These are phyloP conservation scores for Coecobrya sp. DNA, from an alignment of 2,888 invertebrate species.

Conservation along the genomic window DNA sequence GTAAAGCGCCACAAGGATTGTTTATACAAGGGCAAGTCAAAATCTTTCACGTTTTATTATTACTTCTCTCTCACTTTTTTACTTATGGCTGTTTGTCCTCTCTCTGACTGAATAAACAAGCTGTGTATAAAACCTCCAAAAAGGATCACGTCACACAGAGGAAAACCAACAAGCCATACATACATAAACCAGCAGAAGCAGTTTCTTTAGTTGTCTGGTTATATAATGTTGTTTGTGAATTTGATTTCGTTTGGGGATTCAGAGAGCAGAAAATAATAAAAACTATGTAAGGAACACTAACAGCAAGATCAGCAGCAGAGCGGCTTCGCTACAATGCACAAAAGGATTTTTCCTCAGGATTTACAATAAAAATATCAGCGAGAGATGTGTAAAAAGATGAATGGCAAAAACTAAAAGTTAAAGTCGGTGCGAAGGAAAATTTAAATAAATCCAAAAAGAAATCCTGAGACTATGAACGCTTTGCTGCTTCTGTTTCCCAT, in stretches of 20 bases:
- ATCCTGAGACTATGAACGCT: not conserved
- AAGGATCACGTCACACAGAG: not conserved
- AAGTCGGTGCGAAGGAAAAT: not conserved
- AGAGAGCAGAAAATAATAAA: not conserved
- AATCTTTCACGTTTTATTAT: conserved; percentile 78
- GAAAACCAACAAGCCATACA: not conserved
- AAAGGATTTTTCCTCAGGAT: conserved; percentile 30
- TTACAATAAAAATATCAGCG: conserved; percentile 29
- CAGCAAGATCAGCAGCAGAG: not conserved
- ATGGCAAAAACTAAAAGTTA: conserved; percentile 8
- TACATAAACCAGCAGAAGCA: not conserved
- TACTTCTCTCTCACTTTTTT: conserved; percentile 12
- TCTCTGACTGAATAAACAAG: conserved; percentile 29
- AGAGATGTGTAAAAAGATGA: not conserved
- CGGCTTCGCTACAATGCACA: conserved; percentile 15
- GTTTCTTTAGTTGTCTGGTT: no score
- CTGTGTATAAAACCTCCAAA: conserved; percentile 2
- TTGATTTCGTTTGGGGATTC: not conserved
- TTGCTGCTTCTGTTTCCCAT: not conserved
- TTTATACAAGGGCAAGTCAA: conserved; percentile 83
- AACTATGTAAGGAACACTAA: not conserved
- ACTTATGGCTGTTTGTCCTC: conserved; percentile 2
- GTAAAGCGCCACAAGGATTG: conserved; percentile 59
- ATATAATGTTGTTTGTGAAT: not conserved
- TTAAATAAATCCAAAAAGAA: not conserved